Conservation (phyloP, 1,140 invertebrate species). For the Hylaeus anthracinus region DNA sequence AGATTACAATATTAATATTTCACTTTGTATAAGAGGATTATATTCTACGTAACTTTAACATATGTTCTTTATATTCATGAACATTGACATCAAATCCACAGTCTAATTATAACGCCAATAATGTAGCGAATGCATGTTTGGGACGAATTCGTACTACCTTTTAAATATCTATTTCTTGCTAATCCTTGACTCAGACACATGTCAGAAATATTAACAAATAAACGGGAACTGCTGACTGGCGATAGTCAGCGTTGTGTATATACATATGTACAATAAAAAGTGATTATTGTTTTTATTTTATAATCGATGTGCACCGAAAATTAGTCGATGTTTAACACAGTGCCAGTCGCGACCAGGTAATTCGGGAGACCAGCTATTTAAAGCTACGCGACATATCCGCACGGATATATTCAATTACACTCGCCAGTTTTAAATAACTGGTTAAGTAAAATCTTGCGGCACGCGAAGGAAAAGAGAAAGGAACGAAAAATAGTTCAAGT, state of each 20-base stretch:
- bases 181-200: background rate
- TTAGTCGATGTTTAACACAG: background rate
- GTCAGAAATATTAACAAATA: background rate
- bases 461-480: constrained; percentile 40
- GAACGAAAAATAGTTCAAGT: constrained; percentile 14
- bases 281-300: background rate
- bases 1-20: too few relatives aligned
- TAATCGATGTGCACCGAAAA: background rate
- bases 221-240: background rate
- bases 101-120: too few relatives aligned
- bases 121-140: too few relatives aligned
- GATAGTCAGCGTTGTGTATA: background rate
- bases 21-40: too few relatives aligned
- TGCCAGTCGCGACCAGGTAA: background rate
- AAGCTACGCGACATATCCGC: constrained; percentile 51
- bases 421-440: constrained; percentile 60
- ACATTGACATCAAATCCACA: too few relatives aligned
- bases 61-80: too few relatives aligned
- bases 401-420: constrained; percentile 53
- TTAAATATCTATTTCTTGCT: background rate
- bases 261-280: background rate
- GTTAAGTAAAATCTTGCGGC: constrained; percentile 39
- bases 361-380: constrained; percentile 56
- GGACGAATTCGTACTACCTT: background rate
- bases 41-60: too few relatives aligned